Evolutionary conservation across 2,888 invertebrate species (phyloP).

Genomic region (Xanthia icteritia): DNA sequence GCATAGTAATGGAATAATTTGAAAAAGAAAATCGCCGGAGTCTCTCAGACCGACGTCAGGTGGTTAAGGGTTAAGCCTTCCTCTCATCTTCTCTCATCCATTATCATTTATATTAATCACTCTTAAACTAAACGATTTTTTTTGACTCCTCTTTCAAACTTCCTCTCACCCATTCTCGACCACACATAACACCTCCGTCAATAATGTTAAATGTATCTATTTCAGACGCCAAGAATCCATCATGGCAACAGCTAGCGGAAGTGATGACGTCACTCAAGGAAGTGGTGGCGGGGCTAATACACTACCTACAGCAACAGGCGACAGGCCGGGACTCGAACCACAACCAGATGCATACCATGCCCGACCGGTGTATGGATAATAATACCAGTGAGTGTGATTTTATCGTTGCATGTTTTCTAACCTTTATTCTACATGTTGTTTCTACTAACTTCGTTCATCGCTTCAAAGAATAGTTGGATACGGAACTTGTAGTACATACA

Average conservation of each 20-base stretch:
- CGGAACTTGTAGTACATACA: background rate
- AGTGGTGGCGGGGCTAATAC: slow-evolving; percentile 82
- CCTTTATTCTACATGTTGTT: too few species aligned
- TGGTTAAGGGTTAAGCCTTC: too few species aligned
- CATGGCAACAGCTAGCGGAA: slow-evolving; percentile 83
- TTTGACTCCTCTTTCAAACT: too few species aligned
- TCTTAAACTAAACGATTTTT: too few species aligned
- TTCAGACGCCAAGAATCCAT: slow-evolving; percentile 82
- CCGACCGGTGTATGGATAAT: slow-evolving; percentile 88
- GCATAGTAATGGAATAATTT: too few species aligned
- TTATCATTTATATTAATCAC: too few species aligned
- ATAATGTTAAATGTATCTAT: background rate
- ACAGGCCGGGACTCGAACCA: slow-evolving; percentile 79
- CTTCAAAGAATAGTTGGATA: background rate
- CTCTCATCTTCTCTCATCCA: too few species aligned
- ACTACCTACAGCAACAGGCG: slow-evolving; percentile 81
- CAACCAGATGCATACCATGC: slow-evolving; percentile 89
- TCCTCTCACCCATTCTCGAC: background rate
- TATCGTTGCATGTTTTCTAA: background rate
- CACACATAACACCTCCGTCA: background rate
- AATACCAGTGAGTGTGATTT: slow-evolving; percentile 74
- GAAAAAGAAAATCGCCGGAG: too few species aligned
- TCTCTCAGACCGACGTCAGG: too few species aligned
- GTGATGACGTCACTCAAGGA: slow-evolving; percentile 84
- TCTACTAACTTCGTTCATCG: too few species aligned